Base-by-base conservation (phyloP, 2,888 invertebrate genomes). In the Leptinotarsa juncta region DNA sequence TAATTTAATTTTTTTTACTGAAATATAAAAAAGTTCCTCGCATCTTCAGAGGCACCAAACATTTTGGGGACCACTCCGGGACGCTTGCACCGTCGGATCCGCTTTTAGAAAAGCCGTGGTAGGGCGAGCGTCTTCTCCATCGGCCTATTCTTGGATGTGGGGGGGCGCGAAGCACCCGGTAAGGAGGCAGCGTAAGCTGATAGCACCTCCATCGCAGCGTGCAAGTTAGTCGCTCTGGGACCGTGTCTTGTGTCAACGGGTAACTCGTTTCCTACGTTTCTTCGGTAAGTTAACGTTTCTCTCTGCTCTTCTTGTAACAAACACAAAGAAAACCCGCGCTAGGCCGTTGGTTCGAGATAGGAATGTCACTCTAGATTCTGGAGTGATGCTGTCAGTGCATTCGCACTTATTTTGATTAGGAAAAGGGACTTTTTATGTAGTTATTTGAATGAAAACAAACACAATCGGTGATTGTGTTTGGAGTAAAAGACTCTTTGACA, bases 181-280 rank as follows among this genome's bases (percentile, higher is more conserved):
- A 85, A 81, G 85, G 85, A 83, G 83, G 71, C 42, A 70, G 77
- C 81, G 85, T 85, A 85, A 85, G 78, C 81, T 84, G 85, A 85
- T 85, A 85, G 84, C 84, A 82, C 82, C 83, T 81, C 82, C 81
- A 71, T 73, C 70, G 78, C 74, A 57, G 71, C 70, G 73, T 72
- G 79, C 80, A 79, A 75, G 77, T 83, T 83, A 85, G 85, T 85
- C 84, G 84, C 84, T 84, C 83, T 77, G 81, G 81, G 82, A 83
- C 84, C 84, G 81, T 79, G 83, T 81, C 77, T 81, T 75, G 80
- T 81, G 82, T 79, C 79, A 76, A 81, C 81, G 80, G 81, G 82
- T 79, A 78, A 80, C 75, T 78, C 78, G 72, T 76, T 72, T 73
- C 32, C 71, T 67, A 48, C 48, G 51, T 67, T 20, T 50, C 23